A percentile compares a stretch with the other conserved stretches of the same genome.
phyloP scores from a whole-genome alignment of 1,140 invertebrate species.

The Drosophila mayri region DNA sequence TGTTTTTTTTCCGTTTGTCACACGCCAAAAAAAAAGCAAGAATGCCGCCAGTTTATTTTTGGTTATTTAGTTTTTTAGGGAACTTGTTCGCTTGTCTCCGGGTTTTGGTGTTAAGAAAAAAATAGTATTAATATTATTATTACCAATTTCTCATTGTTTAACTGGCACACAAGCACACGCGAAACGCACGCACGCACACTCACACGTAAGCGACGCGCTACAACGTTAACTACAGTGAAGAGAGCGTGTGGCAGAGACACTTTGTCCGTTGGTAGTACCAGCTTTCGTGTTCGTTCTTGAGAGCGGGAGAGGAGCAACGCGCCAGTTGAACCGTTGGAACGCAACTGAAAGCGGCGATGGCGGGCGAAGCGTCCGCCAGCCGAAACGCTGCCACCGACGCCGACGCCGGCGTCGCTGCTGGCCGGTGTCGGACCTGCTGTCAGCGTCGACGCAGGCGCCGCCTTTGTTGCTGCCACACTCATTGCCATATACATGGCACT shows the following conservation, averaged over 20 bases:
- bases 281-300: neutral
- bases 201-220: slow-evolving; percentile 44
- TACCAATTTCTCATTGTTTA: slow-evolving; percentile 44
- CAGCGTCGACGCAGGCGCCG: slow-evolving; percentile 17
- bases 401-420: slow-evolving; percentile 7
- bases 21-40: slow-evolving; percentile 40
- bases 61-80: slow-evolving; percentile 28
- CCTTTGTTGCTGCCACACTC: neutral
- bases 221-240: slow-evolving; percentile 19
- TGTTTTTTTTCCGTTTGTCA: slow-evolving; percentile 26
- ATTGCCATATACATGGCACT: neutral
- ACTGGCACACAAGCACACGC: slow-evolving; percentile 34
- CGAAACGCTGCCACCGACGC: slow-evolving; percentile 27
- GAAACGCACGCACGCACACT: slow-evolving; percentile 52
- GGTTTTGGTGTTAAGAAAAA: slow-evolving; percentile 2
- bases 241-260: slow-evolving; percentile 13
- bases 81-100: slow-evolving; percentile 7
- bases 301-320: slow-evolving; percentile 3
- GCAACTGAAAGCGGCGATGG: slow-evolving; percentile 41
- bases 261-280: neutral
- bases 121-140: slow-evolving; percentile 21
- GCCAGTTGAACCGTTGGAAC: slow-evolving; percentile 38
- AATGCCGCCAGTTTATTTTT: slow-evolving; percentile 46
- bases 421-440: neutral
- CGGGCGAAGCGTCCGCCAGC: slow-evolving; percentile 12